Conservation (phyloP, 2,113 vertebrate species). For the Anhinga rufa region DNA sequence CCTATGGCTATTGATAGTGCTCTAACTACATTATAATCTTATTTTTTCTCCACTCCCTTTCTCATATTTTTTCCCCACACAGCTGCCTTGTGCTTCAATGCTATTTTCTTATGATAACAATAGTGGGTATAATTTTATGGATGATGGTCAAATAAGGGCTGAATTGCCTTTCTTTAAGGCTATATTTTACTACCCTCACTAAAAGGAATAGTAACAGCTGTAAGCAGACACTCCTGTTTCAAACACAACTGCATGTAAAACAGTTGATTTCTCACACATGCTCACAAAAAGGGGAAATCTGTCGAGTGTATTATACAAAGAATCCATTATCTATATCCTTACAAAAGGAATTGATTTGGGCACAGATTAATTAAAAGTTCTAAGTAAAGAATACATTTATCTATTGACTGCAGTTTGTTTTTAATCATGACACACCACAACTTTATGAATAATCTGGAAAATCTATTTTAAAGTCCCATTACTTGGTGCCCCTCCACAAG, state of each 20-base stretch:
- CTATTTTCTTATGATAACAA: not conserved
- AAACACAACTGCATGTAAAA: not conserved
- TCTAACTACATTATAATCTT: not conserved
- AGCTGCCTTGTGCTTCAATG: not conserved
- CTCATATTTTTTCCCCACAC: not conserved
- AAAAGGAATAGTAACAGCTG: not conserved
- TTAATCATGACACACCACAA: not conserved
- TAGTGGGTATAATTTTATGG: not conserved
- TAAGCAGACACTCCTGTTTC: not conserved
- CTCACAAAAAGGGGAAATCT: not conserved
- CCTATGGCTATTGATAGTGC: not conserved
- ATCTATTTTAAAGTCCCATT: not conserved
- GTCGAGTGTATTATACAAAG: not conserved
- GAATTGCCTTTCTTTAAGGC: not conserved
- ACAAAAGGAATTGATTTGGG: not conserved
- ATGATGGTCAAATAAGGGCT: not conserved
- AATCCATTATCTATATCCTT: not conserved
- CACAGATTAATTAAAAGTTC: not conserved
- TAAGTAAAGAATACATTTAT: not conserved
- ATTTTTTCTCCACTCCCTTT: not conserved
- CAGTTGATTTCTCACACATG: not conserved
- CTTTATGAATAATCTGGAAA: not conserved
- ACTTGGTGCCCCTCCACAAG: not conserved
- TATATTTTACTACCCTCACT: not conserved
- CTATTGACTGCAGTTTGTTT: not conserved